phyloP scores from a whole-genome alignment of 2,888 invertebrate species.

The Drosophila melanosoma region DNA sequence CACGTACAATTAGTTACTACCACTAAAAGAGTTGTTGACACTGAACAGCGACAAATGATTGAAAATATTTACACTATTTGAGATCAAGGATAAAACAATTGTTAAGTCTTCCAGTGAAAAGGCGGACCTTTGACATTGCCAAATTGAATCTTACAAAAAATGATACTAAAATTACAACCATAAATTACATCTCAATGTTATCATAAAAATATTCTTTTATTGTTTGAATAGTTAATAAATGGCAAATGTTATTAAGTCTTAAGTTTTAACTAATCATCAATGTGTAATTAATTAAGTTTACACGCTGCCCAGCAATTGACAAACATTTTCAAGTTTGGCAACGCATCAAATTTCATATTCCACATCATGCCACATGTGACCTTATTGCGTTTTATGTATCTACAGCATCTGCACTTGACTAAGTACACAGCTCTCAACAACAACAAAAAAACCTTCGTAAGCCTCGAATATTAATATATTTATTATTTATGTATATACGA shows the following conservation, averaged over 20 bases:
- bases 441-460: not conserved
- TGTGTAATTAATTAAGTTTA: constrained; percentile 39
- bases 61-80: constrained; percentile 40
- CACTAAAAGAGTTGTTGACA: constrained; percentile 61
- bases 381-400: constrained; percentile 24
- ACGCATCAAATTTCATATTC: constrained; percentile 25
- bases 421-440: constrained; percentile 8
- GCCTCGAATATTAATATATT: constrained; percentile 13
- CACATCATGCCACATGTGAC: constrained; percentile 18
- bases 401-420: constrained; percentile 36
- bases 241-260: constrained; percentile 37
- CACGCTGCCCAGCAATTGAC: constrained; percentile 31
- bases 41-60: constrained; percentile 29
- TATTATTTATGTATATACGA: constrained; percentile 31
- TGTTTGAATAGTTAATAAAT: constrained; percentile 33
- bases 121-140: constrained; percentile 23
- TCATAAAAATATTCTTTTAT: constrained; percentile 1
- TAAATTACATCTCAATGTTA: constrained; percentile 15
- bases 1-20: constrained; percentile 40
- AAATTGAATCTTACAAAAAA: constrained; percentile 31
- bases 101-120: not conserved
- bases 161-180: constrained; percentile 40
- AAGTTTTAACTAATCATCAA: constrained; percentile 56
- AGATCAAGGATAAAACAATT: constrained; percentile 63
- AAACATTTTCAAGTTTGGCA: constrained; percentile 16